Evolutionary conservation across 2,797 vertebrate species (phyloP).

Genomic region (Enteromius fasciolatus): DNA sequence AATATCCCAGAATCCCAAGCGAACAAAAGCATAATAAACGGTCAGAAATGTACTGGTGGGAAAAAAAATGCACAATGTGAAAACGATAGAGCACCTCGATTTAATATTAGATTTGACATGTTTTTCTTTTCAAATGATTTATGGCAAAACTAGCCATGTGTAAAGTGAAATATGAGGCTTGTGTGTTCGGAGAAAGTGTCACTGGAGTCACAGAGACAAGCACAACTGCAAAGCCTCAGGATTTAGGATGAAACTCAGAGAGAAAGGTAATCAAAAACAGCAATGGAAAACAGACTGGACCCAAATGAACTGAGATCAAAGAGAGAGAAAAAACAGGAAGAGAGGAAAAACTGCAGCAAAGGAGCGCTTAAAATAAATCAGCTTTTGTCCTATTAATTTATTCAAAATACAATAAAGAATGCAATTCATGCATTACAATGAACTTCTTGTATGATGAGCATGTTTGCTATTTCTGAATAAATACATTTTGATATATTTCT

Average conservation of each 20-base stretch:
- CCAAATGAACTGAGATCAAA: slow-evolving; percentile 34
- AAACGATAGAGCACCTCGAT: slow-evolving; percentile 61
- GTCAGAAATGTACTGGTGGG: slow-evolving; percentile 43
- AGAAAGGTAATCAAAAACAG: slow-evolving; percentile 61
- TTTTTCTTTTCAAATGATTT: slow-evolving; percentile 76
- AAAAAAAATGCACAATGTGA: slow-evolving; percentile 42
- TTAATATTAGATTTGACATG: slow-evolving; percentile 72
- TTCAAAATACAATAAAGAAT: neutral
- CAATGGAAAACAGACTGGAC: slow-evolving; percentile 52
- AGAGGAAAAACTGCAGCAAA: slow-evolving; percentile 5
- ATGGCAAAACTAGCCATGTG: slow-evolving; percentile 68
- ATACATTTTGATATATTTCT: neutral
- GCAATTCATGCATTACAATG: neutral
- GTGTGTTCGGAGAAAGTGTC: slow-evolving; percentile 71
- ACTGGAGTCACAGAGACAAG: slow-evolving; percentile 68
- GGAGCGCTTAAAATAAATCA: neutral
- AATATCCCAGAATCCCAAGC: slow-evolving; percentile 37
- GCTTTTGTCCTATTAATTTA: neutral
- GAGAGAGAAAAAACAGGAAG: slow-evolving; percentile 19
- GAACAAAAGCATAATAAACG: slow-evolving; percentile 52
- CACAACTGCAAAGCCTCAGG: slow-evolving; percentile 65
- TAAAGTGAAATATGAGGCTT: slow-evolving; percentile 71
- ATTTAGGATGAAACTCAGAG: slow-evolving; percentile 29
- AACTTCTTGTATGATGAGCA: neutral
- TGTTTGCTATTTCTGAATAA: neutral